phyloP scores from a whole-genome alignment of 1,140 invertebrate species.

The Papilio helenus region DNA sequence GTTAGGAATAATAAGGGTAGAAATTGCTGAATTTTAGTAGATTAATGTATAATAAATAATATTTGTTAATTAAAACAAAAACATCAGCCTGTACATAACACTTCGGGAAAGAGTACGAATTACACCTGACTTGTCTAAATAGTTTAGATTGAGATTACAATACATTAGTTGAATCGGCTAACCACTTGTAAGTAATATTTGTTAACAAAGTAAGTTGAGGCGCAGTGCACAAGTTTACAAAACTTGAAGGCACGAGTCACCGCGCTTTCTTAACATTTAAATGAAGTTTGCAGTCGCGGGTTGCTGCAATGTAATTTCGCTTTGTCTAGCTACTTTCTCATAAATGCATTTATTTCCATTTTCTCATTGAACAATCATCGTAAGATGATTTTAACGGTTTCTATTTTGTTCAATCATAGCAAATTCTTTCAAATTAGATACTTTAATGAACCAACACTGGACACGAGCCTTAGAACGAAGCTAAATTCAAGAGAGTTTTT shows the following conservation, averaged over 20 bases:
- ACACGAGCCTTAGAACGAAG: too few species aligned
- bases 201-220: not conserved
- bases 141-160: not conserved
- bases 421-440: too few species aligned
- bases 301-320: not conserved
- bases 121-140: not conserved
- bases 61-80: too few species aligned
- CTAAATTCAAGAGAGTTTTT: too few species aligned
- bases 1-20: too few species aligned
- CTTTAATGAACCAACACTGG: too few species aligned
- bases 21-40: too few species aligned
- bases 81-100: too few species aligned
- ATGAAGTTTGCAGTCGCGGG: slow-evolving; percentile 3
- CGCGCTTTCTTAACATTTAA: slow-evolving; percentile 10
- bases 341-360: not conserved
- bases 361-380: not conserved
- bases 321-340: not conserved
- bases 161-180: not conserved
- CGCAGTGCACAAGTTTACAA: not conserved
- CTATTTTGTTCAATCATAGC: too few species aligned
- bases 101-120: not conserved
- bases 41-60: too few species aligned
- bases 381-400: too few species aligned
- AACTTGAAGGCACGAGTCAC: not conserved
- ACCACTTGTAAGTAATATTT: not conserved